Conservation (phyloP, 2,113 vertebrate species). For the Entomyzon cyanotis region DNA sequence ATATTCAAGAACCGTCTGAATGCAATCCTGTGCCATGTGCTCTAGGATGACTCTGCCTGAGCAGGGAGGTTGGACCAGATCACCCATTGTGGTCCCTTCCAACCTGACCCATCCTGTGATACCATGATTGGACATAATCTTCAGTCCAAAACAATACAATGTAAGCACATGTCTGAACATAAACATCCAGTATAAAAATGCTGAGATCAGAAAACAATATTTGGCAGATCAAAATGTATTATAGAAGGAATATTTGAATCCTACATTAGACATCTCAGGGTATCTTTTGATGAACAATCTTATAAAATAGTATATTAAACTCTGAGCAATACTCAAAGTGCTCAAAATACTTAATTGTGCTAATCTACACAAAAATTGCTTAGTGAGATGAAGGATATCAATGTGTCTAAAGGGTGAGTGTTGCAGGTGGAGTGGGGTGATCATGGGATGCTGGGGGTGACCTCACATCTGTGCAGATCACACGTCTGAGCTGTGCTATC, state of each 20-base stretch:
- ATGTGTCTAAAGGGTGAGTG: neutral
- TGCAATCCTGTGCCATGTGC: neutral
- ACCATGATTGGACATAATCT: neutral
- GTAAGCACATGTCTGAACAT: neutral
- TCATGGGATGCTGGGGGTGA: neutral
- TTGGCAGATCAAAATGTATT: neutral
- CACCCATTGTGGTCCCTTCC: neutral
- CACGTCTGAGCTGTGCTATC: no score
- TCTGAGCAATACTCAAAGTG: neutral
- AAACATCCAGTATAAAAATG: neutral
- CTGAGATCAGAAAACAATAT: neutral
- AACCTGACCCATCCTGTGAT: neutral
- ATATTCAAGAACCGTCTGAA: neutral
- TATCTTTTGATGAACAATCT: neutral
- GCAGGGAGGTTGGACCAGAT: neutral
- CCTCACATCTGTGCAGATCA: neutral
- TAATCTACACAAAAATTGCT: neutral
- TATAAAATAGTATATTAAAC: neutral
- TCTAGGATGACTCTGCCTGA: neutral
- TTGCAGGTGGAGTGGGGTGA: neutral
- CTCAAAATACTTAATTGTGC: neutral
- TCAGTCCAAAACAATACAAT: neutral
- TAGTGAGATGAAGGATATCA: neutral
- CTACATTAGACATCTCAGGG: neutral
- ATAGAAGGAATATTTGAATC: neutral